Base-by-base conservation (phyloP, 2,797 vertebrate genomes). In the Sphenodon punctatus region DNA sequence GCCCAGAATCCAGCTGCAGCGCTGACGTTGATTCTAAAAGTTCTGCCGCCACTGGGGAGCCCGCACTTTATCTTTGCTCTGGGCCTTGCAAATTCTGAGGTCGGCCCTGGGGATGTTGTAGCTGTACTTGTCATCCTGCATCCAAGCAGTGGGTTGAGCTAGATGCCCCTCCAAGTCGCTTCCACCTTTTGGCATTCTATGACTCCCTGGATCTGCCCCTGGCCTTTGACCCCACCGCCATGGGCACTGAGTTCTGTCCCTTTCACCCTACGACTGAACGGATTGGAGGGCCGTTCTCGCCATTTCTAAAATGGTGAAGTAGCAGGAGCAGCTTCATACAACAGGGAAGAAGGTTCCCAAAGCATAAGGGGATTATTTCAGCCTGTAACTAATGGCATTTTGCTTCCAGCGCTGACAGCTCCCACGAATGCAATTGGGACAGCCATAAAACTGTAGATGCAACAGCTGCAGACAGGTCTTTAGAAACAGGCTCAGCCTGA, bases 391-490 rank as follows among this genome's bases (percentile, higher is more conserved):
- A 7, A 48, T 38, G 58, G 78, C 55, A n/a, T 72, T 88, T 58
- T 58, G 17, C 88, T 82, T 59, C 64, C 61, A 64, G 58, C 30
- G 19, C 71, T 82, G 1, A 0, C 76, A 58, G 75, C 67, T 92
- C 55, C 75, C 66, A 0, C 22, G 45, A 48, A 87, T 32, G 0
- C 78, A 10, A 74, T 17, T 22, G 70, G 61, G 73, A 67, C 36
- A 27, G 68, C 73, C 70, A 53, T 73, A 67, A 78, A 53, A 80
- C 65, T 70, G 19, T 61, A 38, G 3, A 22, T 39, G 78, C 82
- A 42, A 73, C 84, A 79, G 73, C 89, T 73, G 75, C 5, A 75
- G 82, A 30, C 55, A 12, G 60, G 23, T 41, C 65, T 68, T 65
- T 32, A 79, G 65, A 75, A 74, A 56, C 1, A 15, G 15, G 0